Conservation (phyloP, 2,888 invertebrate genomes). For the Drosophila buzzatii region DNA sequence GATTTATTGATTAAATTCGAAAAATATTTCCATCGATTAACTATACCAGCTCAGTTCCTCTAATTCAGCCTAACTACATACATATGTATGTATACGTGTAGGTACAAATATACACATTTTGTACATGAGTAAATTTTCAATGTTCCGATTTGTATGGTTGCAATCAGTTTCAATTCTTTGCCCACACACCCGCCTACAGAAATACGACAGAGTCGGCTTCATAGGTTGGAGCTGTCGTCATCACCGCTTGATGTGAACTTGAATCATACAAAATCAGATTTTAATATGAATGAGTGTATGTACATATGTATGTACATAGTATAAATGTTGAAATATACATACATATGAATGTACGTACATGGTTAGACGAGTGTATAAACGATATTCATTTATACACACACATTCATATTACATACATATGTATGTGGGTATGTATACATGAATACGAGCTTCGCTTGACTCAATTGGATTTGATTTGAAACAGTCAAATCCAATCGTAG, state of each 20-base stretch:
- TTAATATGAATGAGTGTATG: neutral
- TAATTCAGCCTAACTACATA: neutral
- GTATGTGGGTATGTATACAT: neutral
- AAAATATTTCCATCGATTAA: neutral
- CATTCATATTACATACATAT: neutral
- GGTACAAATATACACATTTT: too few relatives aligned
- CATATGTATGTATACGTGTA: neutral
- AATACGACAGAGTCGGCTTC: conserved; percentile 38
- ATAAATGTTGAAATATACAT: neutral
- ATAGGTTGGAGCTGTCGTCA: conserved; percentile 33
- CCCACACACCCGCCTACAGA: conserved; percentile 45
- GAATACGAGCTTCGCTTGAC: conserved; percentile 10
- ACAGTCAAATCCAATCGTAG: neutral
- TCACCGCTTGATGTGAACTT: conserved; percentile 43
- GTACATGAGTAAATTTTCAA: conserved; percentile 2
- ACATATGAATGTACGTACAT: neutral
- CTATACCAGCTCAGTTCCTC: neutral
- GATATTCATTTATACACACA: neutral
- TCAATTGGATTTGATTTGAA: conserved; percentile 4
- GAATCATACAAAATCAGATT: conserved; percentile 22
- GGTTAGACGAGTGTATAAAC: neutral
- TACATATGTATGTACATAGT: neutral
- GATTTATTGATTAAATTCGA: conserved; percentile 38
- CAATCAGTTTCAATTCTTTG: conserved; percentile 19
- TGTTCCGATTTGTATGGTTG: neutral